Conservation (phyloP, 37 sponge, comb jelly and placozoan genomes). For the Hormiphora californensis region DNA sequence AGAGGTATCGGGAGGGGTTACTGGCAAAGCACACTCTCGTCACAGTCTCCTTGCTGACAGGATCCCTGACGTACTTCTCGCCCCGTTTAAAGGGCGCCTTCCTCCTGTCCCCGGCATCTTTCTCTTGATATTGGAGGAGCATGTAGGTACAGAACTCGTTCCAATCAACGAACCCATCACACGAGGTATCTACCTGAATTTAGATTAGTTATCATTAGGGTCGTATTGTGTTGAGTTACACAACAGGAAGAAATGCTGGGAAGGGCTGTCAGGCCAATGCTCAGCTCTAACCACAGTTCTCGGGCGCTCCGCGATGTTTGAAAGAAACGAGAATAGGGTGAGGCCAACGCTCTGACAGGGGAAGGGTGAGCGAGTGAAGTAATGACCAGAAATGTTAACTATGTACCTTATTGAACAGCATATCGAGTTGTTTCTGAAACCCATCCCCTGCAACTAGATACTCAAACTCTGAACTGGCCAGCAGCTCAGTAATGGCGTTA, state of each 20-base stretch:
- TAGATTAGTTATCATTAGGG: not conserved
- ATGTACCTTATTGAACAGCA: constrained; percentile 45
- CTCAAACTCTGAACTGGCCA: constrained; percentile 35
- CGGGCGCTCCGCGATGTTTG: no score
- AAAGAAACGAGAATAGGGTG: no score
- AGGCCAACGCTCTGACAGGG: no score
- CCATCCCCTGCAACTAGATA: not conserved
- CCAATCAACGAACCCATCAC: constrained; percentile 71
- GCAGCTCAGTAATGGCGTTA: constrained; percentile 41
- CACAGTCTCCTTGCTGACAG: constrained; percentile 35
- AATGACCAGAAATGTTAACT: no score
- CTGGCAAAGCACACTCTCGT: constrained; percentile 36
- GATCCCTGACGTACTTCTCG: constrained; percentile 41
- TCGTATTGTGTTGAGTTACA: no score
- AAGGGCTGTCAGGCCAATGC: no score
- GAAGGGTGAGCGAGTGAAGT: no score
- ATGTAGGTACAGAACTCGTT: constrained; percentile 82
- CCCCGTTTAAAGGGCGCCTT: constrained; percentile 43
- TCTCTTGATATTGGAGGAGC: constrained; percentile 74
- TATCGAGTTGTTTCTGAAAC: constrained; percentile 31
- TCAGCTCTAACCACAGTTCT: no score
- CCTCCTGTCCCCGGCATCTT: constrained; percentile 60
- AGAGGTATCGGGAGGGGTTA: constrained; percentile 53
- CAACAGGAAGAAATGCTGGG: no score
- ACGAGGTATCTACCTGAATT: constrained; percentile 67